Evolutionary conservation across 2,797 vertebrate genomes (phyloP).

Genomic region (Pseudochirops cupreus): DNA sequence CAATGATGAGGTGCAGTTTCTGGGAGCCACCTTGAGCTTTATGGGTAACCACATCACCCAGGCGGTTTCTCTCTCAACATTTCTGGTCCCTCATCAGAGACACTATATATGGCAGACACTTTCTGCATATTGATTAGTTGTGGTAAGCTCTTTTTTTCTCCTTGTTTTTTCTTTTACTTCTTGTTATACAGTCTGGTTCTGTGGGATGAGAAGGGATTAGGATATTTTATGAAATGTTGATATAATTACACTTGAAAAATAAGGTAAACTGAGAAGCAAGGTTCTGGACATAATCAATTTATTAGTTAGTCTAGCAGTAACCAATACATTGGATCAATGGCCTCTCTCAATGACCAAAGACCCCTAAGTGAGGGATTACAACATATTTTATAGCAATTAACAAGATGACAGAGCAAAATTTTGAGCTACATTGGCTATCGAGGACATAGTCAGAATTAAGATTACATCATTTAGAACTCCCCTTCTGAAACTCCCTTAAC

Average conservation of each 20-base stretch:
- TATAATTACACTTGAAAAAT: background rate
- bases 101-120: background rate
- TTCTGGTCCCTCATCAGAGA: background rate
- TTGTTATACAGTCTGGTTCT: background rate
- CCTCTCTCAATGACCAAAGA: background rate
- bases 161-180: background rate
- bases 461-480: background rate
- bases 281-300: background rate
- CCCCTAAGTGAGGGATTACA: background rate
- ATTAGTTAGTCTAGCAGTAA: background rate
- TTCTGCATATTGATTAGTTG: background rate
- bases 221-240: background rate
- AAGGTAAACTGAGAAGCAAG: background rate
- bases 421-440: background rate
- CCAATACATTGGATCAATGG: background rate
- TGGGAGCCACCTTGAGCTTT: too few relatives aligned
- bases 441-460: background rate
- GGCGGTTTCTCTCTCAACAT: too few relatives aligned
- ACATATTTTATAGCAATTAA: background rate
- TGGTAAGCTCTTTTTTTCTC: background rate
- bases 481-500: background rate
- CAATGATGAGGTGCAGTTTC: too few relatives aligned
- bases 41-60: too few relatives aligned
- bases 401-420: background rate
- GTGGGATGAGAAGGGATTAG: background rate